Evolutionary conservation across 2,797 vertebrate genomes (phyloP), one percentile per base, ranked within the genome.

Genomic region (Scyliorhinus canicula): DNA sequence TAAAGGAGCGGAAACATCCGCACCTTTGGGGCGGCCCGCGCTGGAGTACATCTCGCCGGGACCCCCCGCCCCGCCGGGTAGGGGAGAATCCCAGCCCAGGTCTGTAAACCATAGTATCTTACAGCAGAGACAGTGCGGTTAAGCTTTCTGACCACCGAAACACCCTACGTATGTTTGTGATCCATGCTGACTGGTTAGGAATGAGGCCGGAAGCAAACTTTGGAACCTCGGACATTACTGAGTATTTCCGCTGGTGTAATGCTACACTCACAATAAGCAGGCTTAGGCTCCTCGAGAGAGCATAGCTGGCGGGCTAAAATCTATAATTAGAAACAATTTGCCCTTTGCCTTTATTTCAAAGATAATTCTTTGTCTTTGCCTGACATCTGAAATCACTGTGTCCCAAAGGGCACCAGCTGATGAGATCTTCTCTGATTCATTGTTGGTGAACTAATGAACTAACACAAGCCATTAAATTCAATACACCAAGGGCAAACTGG

Each of bases 281-380:
- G 24, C 21, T 52, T 16, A 94, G 47, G 47, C 19, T 14, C 35
- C 47, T 94, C 26, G 55, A 21, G 26, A 55, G 1, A n/a, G 14
- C 93, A 94, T n/a, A 52, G 44, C 67, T 31, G 4, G 47, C 47
- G 74, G 93, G 8, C 11, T 50, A 94, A 65, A 65, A 55, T 31
- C 31, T 94, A 94, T 69, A 94, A 74, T 74, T 94, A 94, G 93
- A 94, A 69, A n/a, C 55, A 94, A 71, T 50, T 55, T 94, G 93
- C 47, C 65, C 65, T 52, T 74, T 94, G 5, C 47, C 47, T 67
- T 74, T 52, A 52, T n/a, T 52, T 52, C 9, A 74, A 50, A 47
- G 16, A 74, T 24, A 44, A n/a, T 65, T 52, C 44, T 74, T 35
- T 35, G 63, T 74, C 67, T 47, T 74, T n/a, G 16, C 50, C 47